phyloP scores from a whole-genome alignment of 2,113 vertebrate species.

The Oreocharis arfaki region DNA sequence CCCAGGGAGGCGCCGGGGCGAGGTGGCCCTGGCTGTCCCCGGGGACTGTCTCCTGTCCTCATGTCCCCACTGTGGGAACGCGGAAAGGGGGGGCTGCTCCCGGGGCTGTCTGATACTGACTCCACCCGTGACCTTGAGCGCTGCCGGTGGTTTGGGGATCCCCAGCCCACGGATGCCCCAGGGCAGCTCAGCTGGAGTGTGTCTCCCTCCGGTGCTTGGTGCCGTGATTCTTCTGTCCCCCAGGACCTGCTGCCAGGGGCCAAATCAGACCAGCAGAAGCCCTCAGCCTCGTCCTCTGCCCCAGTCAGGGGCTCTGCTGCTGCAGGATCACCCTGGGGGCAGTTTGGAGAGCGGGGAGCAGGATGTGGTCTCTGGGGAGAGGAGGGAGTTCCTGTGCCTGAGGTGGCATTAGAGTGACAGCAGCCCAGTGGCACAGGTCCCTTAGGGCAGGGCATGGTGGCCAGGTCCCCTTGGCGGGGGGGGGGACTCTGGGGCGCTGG shows the following conservation, averaged over 20 bases:
- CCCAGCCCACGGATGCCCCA: rapidly evolving
- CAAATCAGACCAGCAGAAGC: neutral
- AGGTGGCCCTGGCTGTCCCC: neutral
- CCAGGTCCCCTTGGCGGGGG: rapidly evolving
- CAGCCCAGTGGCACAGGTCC: rapidly evolving
- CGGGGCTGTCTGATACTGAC: neutral
- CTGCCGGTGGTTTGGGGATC: neutral
- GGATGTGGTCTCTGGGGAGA: neutral
- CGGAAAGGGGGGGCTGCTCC: neutral
- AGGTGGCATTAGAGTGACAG: neutral
- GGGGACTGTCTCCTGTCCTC: neutral
- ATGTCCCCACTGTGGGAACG: rapidly evolving
- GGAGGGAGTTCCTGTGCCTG: neutral
- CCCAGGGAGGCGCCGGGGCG: neutral
- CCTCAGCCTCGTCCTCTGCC: neutral
- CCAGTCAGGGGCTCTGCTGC: neutral
- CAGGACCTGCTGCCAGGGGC: rapidly evolving
- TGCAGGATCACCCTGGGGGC: neutral
- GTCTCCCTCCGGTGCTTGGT: rapidly evolving
- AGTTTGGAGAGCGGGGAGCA: neutral
- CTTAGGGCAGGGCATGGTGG: neutral
- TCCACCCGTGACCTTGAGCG: rapidly evolving
- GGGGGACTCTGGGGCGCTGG: rapidly evolving
- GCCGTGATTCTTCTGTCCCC: rapidly evolving
- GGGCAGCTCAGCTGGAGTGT: rapidly evolving